Evolutionary conservation across 2,888 invertebrate species (phyloP).

Genomic region (Calliopum simillimum): DNA sequence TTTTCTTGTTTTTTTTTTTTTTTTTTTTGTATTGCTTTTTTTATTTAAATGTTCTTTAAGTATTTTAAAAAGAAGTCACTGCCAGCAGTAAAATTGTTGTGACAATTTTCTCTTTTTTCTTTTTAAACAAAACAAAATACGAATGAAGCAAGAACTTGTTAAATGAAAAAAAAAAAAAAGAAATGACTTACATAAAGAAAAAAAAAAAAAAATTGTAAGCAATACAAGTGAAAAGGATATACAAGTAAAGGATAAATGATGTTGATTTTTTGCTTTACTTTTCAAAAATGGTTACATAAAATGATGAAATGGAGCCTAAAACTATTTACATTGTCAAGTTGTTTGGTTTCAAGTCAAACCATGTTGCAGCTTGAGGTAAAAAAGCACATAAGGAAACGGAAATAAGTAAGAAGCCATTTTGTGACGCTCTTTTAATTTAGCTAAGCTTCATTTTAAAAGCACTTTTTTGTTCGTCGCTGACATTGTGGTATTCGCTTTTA

Average conservation of each 20-base stretch:
- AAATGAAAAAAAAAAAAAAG: not conserved
- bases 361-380: not conserved
- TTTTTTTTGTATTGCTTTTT: too few relatives aligned
- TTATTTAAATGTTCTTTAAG: not conserved
- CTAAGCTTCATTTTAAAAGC: not conserved
- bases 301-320: conserved; percentile 49
- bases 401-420: conserved; percentile 12
- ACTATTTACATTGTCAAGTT: conserved; percentile 50
- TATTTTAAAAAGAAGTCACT: not conserved
- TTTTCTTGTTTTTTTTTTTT: too few relatives aligned
- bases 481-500: not conserved
- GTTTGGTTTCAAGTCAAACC: conserved; percentile 4
- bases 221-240: conserved; percentile 18
- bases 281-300: conserved; percentile 33
- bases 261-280: conserved; percentile 24
- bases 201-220: not conserved
- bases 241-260: not conserved
- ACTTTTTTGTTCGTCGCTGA: not conserved
- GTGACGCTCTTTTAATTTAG: conserved; percentile 15
- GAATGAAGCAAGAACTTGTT: not conserved
- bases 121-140: not conserved
- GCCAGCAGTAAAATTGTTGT: not conserved
- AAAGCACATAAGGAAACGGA: not conserved
- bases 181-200: not conserved
- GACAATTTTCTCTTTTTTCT: too few relatives aligned